Conservation (phyloP, 2,113 vertebrate genomes). For the Nicator chloris region DNA sequence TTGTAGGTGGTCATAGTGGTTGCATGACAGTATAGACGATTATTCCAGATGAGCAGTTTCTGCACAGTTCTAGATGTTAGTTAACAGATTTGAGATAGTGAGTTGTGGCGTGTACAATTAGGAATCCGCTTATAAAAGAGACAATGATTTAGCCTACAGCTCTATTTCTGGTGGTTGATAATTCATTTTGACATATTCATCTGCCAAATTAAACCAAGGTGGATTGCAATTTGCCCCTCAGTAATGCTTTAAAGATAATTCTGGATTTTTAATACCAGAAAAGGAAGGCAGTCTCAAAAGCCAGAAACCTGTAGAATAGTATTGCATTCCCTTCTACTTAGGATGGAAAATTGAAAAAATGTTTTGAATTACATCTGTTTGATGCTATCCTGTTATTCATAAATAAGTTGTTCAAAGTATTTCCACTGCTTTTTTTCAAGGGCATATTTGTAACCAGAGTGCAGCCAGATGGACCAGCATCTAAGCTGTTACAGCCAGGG, state of each 20-base stretch:
- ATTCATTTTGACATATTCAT: not conserved
- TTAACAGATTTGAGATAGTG: not conserved
- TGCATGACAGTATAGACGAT: not conserved
- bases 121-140: not conserved
- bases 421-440: slow-evolving; percentile 69
- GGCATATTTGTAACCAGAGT: slow-evolving; percentile 99
- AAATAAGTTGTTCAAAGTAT: not conserved
- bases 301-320: not conserved
- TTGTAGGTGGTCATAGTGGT: not conserved
- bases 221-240: not conserved
- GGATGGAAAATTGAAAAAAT: not conserved
- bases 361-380: not conserved
- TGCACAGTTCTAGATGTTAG: not conserved
- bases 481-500: slow-evolving; percentile 91
- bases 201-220: not conserved
- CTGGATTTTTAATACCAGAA: not conserved
- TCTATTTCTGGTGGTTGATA: not conserved
- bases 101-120: not conserved
- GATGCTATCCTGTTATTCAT: not conserved
- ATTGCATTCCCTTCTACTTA: not conserved
- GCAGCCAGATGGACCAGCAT: slow-evolving; percentile 93
- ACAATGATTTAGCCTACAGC: not conserved
- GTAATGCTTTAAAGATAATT: not conserved
- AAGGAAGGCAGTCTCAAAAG: not conserved
- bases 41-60: not conserved